phyloP scores from a whole-genome alignment of 2,797 vertebrate species.

The Urocyon cinereoargenteus region DNA sequence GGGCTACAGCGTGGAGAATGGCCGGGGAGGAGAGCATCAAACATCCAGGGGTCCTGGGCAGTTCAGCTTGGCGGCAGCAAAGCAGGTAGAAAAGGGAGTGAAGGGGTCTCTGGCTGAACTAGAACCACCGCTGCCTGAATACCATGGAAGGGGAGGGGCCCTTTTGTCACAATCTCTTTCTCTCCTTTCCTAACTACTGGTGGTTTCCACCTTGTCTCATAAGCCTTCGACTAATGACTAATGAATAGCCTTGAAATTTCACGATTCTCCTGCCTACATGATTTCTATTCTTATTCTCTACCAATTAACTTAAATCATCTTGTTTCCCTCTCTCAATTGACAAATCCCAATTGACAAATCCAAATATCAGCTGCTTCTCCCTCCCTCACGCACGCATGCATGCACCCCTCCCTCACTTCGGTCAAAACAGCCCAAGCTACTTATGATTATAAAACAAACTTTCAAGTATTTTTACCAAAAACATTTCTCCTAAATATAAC shows the following conservation, averaged over 20 bases:
- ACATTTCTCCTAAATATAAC: constrained; percentile 79
- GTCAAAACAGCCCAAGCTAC: constrained; percentile 52
- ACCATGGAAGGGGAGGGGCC: not conserved
- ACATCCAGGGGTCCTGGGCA: not conserved
- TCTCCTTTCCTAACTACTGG: constrained; percentile 28
- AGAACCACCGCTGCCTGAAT: not conserved
- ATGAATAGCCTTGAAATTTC: constrained; percentile 54
- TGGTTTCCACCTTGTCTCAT: constrained; percentile 6
- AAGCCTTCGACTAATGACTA: constrained; percentile 65
- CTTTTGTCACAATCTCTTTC: not conserved
- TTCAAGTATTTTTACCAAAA: constrained; percentile 77
- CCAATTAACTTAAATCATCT: constrained; percentile 63
- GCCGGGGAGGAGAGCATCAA: too few relatives aligned
- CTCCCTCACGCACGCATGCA: too few relatives aligned
- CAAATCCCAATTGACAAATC: not conserved
- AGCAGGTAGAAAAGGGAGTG: not conserved
- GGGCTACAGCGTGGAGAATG: fast-evolving
- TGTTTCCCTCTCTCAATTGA: constrained; percentile 10
- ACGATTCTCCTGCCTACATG: constrained; percentile 28
- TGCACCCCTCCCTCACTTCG: not conserved
- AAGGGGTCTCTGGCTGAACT: not conserved
- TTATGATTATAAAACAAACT: constrained; percentile 80
- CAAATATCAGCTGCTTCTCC: not conserved
- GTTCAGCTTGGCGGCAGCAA: fast-evolving
- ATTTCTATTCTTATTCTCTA: constrained; percentile 69